phyloP scores from a whole-genome alignment of 2,113 vertebrate genomes.

The Grammomys dolichurus region DNA sequence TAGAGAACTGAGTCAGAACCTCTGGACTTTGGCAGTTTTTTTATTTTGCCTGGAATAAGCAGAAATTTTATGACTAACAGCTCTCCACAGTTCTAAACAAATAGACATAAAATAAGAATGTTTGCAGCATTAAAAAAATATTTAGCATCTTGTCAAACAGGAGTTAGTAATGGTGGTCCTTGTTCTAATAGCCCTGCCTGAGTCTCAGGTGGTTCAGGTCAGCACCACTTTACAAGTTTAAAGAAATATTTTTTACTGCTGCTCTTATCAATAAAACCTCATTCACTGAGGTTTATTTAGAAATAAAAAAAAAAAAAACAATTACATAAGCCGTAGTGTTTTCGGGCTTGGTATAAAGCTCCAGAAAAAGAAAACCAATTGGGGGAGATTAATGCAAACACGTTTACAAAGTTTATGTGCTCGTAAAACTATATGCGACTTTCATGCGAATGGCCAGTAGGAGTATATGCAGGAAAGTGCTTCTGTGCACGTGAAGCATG shows the following conservation, averaged over 20 bases:
- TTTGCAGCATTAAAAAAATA: not conserved
- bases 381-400: not conserved
- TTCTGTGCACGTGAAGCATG: not conserved
- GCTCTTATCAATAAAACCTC: not conserved
- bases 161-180: not conserved
- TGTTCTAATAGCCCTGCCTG: not conserved
- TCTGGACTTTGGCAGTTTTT: constrained; percentile 19
- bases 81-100: constrained; percentile 53
- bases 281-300: constrained; percentile 26
- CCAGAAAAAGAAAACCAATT: constrained; percentile 33
- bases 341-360: not conserved
- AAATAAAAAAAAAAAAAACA: constrained; percentile 6
- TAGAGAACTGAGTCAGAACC: constrained; percentile 43
- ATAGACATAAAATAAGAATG: constrained; percentile 25
- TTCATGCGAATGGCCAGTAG: not conserved
- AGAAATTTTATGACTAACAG: constrained; percentile 57
- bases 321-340: not conserved
- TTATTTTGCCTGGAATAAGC: constrained; percentile 55
- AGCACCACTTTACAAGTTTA: not conserved
- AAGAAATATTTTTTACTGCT: not conserved
- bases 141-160: constrained; percentile 19
- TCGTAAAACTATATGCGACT: constrained; percentile 22
- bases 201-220: not conserved
- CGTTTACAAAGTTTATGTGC: not conserved
- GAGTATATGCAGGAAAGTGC: not conserved